A percentile compares a stretch with the other conserved stretches of the same genome.
Conservation (phyloP, 2,888 invertebrate genomes). For the Capitulum mitella region DNA sequence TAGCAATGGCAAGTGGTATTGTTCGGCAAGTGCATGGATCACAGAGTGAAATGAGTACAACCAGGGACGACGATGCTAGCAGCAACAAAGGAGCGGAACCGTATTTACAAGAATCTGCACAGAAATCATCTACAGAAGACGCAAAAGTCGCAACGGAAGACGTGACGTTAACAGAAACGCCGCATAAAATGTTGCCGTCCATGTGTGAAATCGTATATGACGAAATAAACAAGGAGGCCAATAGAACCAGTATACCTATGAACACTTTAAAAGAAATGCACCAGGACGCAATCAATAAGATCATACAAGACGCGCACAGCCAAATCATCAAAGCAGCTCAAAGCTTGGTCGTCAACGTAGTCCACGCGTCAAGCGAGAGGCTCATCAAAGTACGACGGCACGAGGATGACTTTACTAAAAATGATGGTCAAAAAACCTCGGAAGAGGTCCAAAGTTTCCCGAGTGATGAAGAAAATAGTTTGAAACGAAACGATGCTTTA, state of each 20-base stretch:
- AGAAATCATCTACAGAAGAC: too few relatives aligned
- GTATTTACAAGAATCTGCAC: not conserved
- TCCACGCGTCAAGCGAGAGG: not conserved
- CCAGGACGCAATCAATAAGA: not conserved
- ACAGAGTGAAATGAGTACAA: not conserved
- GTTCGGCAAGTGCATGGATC: not conserved
- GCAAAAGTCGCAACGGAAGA: too few relatives aligned
- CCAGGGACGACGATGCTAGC: not conserved
- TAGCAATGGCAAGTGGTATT: constrained; percentile 11
- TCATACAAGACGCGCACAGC: not conserved
- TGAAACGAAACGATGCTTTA: not conserved
- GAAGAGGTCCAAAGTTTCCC: too few relatives aligned
- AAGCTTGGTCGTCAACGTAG: not conserved
- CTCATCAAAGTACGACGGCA: not conserved
- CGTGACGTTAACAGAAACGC: too few relatives aligned
- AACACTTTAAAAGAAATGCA: not conserved
- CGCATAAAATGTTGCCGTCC: too few relatives aligned
- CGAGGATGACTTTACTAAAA: not conserved
- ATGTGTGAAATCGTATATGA: not conserved
- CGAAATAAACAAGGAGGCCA: not conserved
- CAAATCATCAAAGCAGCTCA: not conserved
- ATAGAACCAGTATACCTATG: not conserved
- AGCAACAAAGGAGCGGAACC: not conserved
- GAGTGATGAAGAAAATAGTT: not conserved
- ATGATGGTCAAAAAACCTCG: not conserved